Conservation (phyloP, 2,797 vertebrate genomes). For the Peromyscus eremicus region DNA sequence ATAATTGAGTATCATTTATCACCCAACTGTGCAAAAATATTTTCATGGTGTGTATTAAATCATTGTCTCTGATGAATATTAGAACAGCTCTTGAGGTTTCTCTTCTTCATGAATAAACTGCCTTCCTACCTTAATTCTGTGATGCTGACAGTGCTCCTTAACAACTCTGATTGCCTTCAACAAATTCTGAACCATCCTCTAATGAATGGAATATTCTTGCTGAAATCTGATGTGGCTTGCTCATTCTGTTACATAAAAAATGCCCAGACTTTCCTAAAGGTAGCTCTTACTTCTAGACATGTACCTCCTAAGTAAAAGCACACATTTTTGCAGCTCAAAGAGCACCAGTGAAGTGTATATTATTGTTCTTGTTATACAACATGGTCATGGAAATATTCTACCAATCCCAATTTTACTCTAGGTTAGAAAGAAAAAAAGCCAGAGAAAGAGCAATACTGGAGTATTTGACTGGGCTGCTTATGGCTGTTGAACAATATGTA, state of each 20-base stretch:
- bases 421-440: not conserved
- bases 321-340: conserved; percentile 58
- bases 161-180: not conserved
- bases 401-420: conserved; percentile 66
- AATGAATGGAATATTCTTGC: not conserved
- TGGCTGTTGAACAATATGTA: conserved; percentile 59
- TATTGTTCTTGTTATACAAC: conserved; percentile 55
- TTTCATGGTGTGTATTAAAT: conserved; percentile 8
- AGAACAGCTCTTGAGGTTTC: conserved; percentile 15
- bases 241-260: not conserved
- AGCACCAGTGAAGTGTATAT: conserved; percentile 58
- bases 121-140: conserved; percentile 48
- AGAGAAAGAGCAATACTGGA: conserved; percentile 56
- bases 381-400: conserved; percentile 18
- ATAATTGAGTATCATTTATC: conserved; percentile 18
- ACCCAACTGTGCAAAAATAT: conserved; percentile 14
- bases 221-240: not conserved
- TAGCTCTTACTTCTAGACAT: not conserved
- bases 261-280: not conserved
- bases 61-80: conserved; percentile 9
- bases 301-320: conserved; percentile 1
- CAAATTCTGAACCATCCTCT: conserved; percentile 14
- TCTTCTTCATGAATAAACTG: conserved; percentile 41
- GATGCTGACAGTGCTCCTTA: not conserved
- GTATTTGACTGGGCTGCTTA: conserved; percentile 68